These are phyloP conservation scores for Plemyria rubiginata DNA, from an alignment of 2,888 invertebrate genomes.

Conservation along the genomic window DNA sequence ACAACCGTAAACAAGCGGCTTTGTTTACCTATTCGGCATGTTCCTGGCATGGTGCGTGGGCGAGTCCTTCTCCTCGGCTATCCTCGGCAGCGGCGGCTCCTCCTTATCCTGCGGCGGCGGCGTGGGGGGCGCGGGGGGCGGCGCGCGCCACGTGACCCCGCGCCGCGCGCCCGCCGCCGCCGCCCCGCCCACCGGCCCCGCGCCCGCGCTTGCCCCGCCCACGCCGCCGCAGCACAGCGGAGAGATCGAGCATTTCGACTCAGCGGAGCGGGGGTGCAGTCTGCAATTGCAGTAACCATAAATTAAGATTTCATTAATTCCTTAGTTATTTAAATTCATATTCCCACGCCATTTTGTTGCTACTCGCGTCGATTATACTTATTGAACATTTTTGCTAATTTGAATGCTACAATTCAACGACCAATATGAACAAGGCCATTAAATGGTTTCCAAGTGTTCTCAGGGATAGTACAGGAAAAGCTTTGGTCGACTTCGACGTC, in stretches of 20 bases:
- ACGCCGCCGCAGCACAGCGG: slow-evolving; percentile 89
- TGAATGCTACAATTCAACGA: too few species aligned
- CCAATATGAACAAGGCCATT: too few species aligned
- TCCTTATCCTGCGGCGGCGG: slow-evolving; percentile 72
- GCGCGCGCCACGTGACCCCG: slow-evolving; percentile 60
- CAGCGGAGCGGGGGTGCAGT: slow-evolving; percentile 95
- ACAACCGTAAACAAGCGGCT: not conserved
- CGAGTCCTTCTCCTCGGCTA: slow-evolving; percentile 94
- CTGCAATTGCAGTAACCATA: slow-evolving; percentile 58
- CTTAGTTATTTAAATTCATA: too few species aligned
- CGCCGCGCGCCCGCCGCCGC: slow-evolving; percentile 44
- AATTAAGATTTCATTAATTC: too few species aligned
- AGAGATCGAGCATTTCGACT: slow-evolving; percentile 92
- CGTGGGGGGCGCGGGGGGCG: slow-evolving; percentile 67
- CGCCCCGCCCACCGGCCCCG: slow-evolving; percentile 66
- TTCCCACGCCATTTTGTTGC: too few species aligned
- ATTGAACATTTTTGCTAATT: too few species aligned
- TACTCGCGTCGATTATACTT: too few species aligned
- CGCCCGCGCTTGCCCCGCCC: slow-evolving; percentile 79
- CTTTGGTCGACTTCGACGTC: too few species aligned
- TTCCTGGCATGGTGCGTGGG: slow-evolving; percentile 86
- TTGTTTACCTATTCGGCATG: slow-evolving; percentile 60
- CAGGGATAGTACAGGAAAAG: too few species aligned
- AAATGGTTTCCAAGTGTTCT: too few species aligned
- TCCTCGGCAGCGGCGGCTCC: slow-evolving; percentile 88